Evolutionary conservation across 1,140 invertebrate genomes (phyloP), one percentile per base, ranked within the genome.

Genomic region (Leguminivora glycinivorella): DNA sequence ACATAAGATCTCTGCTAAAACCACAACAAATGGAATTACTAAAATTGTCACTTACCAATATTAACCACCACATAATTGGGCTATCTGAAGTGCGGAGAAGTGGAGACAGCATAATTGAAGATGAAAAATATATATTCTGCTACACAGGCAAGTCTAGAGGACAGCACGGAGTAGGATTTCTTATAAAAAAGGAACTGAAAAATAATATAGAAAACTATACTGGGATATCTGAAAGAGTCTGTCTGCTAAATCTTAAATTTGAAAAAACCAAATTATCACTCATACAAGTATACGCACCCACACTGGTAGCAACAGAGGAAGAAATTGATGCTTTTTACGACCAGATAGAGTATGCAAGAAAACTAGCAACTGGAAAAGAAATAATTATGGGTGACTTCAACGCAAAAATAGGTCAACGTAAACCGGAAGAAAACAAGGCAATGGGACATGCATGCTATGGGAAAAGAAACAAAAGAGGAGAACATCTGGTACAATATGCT

Each of bases 251-350:
- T 12, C 2, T 71, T 40, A 34, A 67, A 40, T 17, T 71, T 4
- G 19, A 68, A 14, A 19, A 67, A n/a, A 17, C 0, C 1, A 9
- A 29, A 6, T 17, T 71, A 7, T 24, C 25, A 0, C 17, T 72
- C 0, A 63, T 72, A 14, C 66, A 72, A 31, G 70, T n/a, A 24
- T 72, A 68, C 68, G 66, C 66, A 0, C 66, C 70, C 4, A 72
- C 63, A 1, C 7, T 7, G 3, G 29, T 4, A 31, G 29, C 29
- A 31, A 31, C 7, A 7, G 29, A 31, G 3, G 29, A 34, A 34
- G 70, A 67, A 1, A 34, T 67, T 10, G 25, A 67, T 14, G 56
- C 29, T 24, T 71, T 71, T 29, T 67, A 71, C 24, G 12, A 71
- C 9, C 34, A 43, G 4, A 10, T 71, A 14, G 24, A 52, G 22